phyloP scores from a whole-genome alignment of 2,113 vertebrate genomes.

The Orientallactaga bullata region DNA sequence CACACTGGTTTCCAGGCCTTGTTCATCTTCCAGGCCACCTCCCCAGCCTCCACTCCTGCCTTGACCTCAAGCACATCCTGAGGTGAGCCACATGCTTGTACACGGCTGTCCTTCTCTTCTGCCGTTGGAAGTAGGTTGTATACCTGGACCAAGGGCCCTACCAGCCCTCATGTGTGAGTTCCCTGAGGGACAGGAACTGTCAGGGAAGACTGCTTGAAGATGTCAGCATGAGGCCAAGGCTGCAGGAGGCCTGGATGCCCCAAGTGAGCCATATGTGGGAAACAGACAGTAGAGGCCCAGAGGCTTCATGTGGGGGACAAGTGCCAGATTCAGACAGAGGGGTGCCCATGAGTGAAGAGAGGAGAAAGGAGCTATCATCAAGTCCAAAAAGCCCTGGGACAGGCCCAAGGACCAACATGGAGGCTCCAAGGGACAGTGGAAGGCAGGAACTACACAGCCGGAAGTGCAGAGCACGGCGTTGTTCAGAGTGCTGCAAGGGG shows the following conservation, averaged over 20 bases:
- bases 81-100: fast-evolving
- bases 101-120: no score
- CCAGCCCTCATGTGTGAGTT: neutral
- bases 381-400: no score
- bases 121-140: fast-evolving
- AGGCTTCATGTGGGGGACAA: neutral
- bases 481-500: fast-evolving
- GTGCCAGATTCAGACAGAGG: neutral
- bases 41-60: no score
- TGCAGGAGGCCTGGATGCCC: neutral
- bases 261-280: neutral
- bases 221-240: no score
- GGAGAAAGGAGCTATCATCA: no score
- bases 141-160: fast-evolving
- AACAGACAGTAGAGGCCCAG: neutral
- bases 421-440: fast-evolving
- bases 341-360: no score
- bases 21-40: neutral
- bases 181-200: neutral
- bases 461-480: fast-evolving
- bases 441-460: fast-evolving
- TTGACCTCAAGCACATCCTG: fast-evolving
- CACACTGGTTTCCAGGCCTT: fast-evolving
- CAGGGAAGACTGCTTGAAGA: no score
- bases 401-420: fast-evolving